A percentile compares a stretch with the other conserved stretches of the same genome.
These are phyloP conservation scores for Lasioglossum villosulum DNA, from an alignment of 2,888 invertebrate genomes.

Conservation along the genomic window DNA sequence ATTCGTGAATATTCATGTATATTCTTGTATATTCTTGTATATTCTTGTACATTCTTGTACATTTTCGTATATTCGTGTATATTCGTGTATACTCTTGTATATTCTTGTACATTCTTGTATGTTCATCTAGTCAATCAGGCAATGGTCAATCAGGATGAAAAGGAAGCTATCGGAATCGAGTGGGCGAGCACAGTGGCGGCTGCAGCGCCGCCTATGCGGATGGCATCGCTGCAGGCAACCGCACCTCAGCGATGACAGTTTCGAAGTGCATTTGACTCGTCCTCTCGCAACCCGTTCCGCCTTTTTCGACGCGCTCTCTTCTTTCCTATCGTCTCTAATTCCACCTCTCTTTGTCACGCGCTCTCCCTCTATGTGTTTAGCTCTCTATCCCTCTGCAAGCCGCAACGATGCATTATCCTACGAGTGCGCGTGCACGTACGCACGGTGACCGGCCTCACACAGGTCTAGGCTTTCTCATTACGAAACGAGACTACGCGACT, in stretches of 20 bases:
- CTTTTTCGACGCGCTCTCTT: background rate
- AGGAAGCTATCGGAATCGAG: background rate
- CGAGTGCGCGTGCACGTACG: background rate
- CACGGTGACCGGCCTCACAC: constrained; percentile 15
- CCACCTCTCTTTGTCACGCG: background rate
- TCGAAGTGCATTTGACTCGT: constrained; percentile 48
- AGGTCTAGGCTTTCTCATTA: constrained; percentile 49
- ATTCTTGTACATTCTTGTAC: too few species aligned
- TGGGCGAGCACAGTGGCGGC: background rate
- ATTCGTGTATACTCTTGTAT: too few species aligned
- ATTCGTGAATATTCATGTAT: too few species aligned
- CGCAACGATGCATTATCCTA: constrained; percentile 12
- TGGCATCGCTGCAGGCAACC: background rate
- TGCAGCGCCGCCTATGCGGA: constrained; percentile 5
- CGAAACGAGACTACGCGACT: constrained; percentile 39
- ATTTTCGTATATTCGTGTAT: too few species aligned
- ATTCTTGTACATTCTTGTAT: too few species aligned
- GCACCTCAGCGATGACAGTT: constrained; percentile 48
- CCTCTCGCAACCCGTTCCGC: constrained; percentile 20
- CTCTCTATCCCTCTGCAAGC: background rate
- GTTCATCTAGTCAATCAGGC: too few species aligned
- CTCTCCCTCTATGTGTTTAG: background rate
- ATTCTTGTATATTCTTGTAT: too few species aligned
- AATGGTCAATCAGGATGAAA: background rate
- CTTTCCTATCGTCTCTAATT: background rate